Conservation (phyloP, 2,888 invertebrate genomes). For the Sthenelais limicola region DNA sequence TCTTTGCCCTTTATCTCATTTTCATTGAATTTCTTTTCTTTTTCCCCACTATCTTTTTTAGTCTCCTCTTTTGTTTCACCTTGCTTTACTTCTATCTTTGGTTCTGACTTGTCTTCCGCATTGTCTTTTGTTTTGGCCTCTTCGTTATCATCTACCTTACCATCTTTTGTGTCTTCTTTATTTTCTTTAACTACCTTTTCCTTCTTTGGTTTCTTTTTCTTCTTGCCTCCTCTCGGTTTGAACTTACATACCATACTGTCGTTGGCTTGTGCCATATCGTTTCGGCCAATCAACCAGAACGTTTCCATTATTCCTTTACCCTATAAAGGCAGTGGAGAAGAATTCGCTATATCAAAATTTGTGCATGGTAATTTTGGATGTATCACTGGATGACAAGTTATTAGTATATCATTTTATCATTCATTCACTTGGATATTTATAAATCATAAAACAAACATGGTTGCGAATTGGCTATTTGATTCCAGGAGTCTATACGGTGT, state of each 20-base stretch:
- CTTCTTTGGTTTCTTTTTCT: constrained; percentile 35
- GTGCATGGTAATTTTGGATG: no score
- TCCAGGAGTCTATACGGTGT: no score
- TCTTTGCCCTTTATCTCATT: no score
- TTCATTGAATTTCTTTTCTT: background rate
- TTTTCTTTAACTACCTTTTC: constrained; percentile 1
- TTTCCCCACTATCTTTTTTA: background rate
- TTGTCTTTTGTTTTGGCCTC: background rate
- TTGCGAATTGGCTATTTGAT: no score
- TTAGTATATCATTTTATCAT: no score
- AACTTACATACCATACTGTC: constrained; percentile 63
- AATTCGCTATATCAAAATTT: no score
- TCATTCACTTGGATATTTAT: no score
- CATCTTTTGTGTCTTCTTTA: background rate
- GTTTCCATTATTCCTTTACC: constrained; percentile 61
- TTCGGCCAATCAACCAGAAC: constrained; percentile 57
- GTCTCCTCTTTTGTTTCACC: background rate
- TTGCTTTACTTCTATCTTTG: background rate
- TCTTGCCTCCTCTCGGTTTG: constrained; percentile 52
- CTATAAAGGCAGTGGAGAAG: constrained; percentile 46
- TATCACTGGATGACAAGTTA: no score
- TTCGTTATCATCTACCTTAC: background rate
- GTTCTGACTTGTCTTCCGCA: no score
- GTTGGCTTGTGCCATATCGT: constrained; percentile 59
- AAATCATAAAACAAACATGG: no score